Percentiles rank a stretch among this genome's conserved stretches.
phyloP scores from a whole-genome alignment of 2,113 vertebrate species.

The Eidolon helvum region DNA sequence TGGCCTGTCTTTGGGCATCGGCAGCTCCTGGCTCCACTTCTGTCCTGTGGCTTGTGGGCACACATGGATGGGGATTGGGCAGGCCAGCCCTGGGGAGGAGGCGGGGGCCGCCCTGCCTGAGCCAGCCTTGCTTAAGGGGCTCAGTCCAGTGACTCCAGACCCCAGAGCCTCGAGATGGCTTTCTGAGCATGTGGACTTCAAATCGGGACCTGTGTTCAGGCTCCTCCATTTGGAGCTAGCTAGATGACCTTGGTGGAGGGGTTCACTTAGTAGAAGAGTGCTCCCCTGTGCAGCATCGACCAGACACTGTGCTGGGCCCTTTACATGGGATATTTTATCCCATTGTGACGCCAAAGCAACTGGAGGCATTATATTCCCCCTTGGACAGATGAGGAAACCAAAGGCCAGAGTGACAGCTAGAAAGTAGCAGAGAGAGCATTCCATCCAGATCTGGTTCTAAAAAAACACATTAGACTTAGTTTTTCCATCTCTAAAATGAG shows the following conservation, averaged over 20 bases:
- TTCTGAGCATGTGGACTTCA: not conserved
- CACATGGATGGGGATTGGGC: accelerated
- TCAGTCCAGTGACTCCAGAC: not conserved
- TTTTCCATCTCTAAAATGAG: not conserved
- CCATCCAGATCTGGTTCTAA: not conserved
- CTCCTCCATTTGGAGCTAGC: not conserved
- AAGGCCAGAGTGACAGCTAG: not conserved
- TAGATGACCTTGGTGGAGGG: not conserved
- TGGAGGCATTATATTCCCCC: no score
- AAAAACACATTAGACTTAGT: not conserved
- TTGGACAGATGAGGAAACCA: not conserved
- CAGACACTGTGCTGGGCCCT: not conserved
- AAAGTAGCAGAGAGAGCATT: not conserved
- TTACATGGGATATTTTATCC: not conserved
- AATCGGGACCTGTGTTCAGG: not conserved
- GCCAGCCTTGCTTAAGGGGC: not conserved
- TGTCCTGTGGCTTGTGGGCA: not conserved
- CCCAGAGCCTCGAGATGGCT: not conserved
- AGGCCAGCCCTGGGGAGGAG: not conserved
- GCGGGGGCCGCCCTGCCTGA: no score
- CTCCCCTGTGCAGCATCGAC: not conserved
- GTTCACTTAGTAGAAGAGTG: not conserved
- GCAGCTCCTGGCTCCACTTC: not conserved
- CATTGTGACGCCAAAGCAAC: not conserved
- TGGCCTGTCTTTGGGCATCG: accelerated